These are phyloP conservation scores for Temnopleurus reevesii DNA, from an alignment of 53 echinoderm and acorn worm genomes.

Conservation along the genomic window DNA sequence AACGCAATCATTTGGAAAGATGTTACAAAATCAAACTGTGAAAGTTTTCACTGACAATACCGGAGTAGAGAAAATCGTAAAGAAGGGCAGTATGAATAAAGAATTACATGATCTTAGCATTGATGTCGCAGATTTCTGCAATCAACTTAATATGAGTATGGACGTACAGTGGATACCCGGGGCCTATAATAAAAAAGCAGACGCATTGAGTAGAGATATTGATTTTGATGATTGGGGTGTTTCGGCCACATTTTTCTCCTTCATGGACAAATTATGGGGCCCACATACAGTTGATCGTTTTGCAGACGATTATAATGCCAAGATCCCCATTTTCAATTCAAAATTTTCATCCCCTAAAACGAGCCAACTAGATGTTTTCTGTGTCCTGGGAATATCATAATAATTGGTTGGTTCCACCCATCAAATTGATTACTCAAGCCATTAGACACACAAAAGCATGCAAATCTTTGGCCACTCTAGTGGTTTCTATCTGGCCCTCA, in stretches of 20 bases:
- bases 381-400: background rate
- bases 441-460: background rate
- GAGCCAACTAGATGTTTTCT: background rate
- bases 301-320: conserved; percentile 57
- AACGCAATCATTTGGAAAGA: background rate
- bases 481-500: background rate
- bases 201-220: background rate
- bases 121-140: background rate
- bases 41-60: background rate
- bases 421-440: background rate
- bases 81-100: background rate
- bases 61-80: background rate
- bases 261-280: conserved; percentile 59
- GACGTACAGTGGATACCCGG: background rate
- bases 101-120: background rate
- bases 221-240: conserved; percentile 1
- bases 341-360: background rate
- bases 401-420: conserved; percentile 10
- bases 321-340: background rate
- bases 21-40: background rate
- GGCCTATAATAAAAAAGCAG: background rate
- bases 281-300: conserved; percentile 69
- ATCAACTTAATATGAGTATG: background rate
- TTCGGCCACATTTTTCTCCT: background rate
- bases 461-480: background rate